A percentile compares a stretch with the other conserved stretches of the same genome.
Conservation (phyloP, 2,113 vertebrate species). For the Parotia lawesii region DNA sequence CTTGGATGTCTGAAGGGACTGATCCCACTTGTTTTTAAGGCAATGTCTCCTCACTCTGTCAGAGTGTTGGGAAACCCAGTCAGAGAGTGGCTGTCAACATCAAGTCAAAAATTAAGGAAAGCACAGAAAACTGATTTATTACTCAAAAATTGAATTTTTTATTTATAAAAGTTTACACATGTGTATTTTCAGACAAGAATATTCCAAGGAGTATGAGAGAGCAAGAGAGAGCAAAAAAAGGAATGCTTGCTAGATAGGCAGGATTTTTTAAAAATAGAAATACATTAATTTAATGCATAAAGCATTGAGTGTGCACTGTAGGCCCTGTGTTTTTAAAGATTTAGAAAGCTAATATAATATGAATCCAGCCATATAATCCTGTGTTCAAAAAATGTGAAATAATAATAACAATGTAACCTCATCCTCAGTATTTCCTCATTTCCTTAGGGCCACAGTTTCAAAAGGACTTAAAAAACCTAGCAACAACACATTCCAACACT, state of each 20-base stretch:
- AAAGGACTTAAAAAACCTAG: constrained; percentile 52
- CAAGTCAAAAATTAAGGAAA: constrained; percentile 35
- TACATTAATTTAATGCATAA: background rate
- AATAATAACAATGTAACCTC: constrained; percentile 51
- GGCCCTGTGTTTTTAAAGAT: background rate
- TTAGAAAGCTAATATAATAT: constrained; percentile 41
- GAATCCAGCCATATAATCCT: background rate
- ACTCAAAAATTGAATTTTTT: background rate
- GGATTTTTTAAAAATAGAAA: background rate
- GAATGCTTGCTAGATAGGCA: background rate
- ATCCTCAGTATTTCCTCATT: constrained; percentile 53
- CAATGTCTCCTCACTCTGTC: background rate
- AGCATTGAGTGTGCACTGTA: background rate
- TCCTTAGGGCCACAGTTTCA: constrained; percentile 50
- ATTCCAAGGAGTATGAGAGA: background rate
- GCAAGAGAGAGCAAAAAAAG: background rate
- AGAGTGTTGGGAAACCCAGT: constrained; percentile 3
- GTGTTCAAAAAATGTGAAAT: constrained; percentile 40
- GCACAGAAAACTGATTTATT: constrained; percentile 44
- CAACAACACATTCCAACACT: constrained; percentile 58
- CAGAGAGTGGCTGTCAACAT: constrained; percentile 34
- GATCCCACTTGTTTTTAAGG: background rate
- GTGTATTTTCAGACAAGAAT: background rate
- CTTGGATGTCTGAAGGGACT: constrained; percentile 5
- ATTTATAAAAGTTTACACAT: constrained; percentile 4